Evolutionary conservation across 2,888 invertebrate genomes (phyloP).

Genomic region (Maniola hyperantus): DNA sequence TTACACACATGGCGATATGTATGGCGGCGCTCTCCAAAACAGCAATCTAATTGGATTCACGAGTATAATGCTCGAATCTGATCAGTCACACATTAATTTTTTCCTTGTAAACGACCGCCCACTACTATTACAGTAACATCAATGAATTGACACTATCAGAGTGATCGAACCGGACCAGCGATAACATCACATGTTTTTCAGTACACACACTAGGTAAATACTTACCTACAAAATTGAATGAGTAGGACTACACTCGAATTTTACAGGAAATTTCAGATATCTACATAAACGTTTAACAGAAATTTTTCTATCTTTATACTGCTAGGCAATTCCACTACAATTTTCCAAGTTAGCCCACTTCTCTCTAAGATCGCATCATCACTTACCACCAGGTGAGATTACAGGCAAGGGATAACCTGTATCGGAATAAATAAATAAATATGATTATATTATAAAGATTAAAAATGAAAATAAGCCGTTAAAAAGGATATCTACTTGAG

Average conservation of each 20-base stretch:
- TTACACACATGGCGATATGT: not conserved
- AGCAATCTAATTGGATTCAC: constrained; percentile 28
- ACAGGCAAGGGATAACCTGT: no score
- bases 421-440: no score
- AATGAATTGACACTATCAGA: constrained; percentile 63
- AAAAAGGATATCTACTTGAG: not conserved
- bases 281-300: not conserved
- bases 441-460: no score
- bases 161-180: constrained; percentile 45
- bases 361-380: no score
- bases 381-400: no score
- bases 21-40: not conserved
- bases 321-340: no score
- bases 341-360: no score
- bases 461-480: no score
- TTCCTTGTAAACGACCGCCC: constrained; percentile 53
- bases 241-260: not conserved
- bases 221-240: constrained; percentile 1
- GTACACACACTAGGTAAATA: not conserved
- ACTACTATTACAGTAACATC: constrained; percentile 56
- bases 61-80: constrained; percentile 31
- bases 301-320: no score
- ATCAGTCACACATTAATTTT: constrained; percentile 21
- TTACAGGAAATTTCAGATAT: not conserved
- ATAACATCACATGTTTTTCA: constrained; percentile 43